Percentiles rank a stretch among this genome's conserved stretches.
Conservation (phyloP, 2,797 vertebrate genomes). For the Acrossocheilus wenchowensis region DNA sequence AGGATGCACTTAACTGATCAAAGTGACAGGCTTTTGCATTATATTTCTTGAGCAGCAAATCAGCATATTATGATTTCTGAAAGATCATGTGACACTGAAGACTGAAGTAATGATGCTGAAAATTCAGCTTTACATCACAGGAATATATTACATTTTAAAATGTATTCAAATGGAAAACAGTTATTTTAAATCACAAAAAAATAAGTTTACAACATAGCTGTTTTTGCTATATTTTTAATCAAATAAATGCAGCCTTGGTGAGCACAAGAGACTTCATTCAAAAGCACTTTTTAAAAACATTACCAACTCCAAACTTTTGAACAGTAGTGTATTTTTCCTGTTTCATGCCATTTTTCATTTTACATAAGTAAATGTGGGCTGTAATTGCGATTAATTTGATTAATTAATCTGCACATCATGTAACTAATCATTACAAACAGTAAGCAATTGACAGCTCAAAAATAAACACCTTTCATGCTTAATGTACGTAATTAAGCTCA, state of each 20-base stretch:
- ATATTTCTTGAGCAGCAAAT: neutral
- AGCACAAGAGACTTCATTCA: neutral
- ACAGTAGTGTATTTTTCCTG: neutral
- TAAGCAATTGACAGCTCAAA: neutral
- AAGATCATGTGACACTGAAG: neutral
- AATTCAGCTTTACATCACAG: neutral
- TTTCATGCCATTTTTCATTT: slow-evolving; percentile 2
- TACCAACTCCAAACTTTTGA: neutral
- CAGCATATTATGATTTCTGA: neutral
- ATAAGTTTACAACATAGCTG: neutral
- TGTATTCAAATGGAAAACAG: neutral
- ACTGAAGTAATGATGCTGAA: neutral
- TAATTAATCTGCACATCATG: neutral
- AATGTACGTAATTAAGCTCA: neutral
- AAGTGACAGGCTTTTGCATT: neutral
- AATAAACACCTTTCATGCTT: neutral
- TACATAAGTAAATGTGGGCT: neutral
- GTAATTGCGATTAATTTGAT: neutral
- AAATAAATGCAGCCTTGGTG: neutral
- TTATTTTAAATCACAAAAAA: neutral
- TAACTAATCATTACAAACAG: neutral
- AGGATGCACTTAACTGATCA: neutral
- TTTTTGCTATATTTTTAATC: neutral
- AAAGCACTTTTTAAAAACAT: neutral
- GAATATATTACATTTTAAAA: neutral